Base-by-base conservation (phyloP, 1,140 invertebrate genomes). In the Bactericera cockerelli region DNA sequence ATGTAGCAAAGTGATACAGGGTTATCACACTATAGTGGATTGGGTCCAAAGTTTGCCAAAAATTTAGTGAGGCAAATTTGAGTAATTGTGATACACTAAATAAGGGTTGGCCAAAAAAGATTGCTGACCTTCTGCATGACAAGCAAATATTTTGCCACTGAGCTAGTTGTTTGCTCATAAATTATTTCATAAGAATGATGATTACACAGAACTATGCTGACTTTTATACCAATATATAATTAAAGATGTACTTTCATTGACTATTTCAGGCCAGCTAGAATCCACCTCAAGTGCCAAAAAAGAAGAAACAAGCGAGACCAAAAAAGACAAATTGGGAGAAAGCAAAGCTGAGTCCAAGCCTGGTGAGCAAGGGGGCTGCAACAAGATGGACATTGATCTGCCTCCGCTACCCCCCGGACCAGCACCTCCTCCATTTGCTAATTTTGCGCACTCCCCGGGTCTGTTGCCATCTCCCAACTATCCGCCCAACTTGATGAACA, bases 361-460 rank as follows among this genome's bases (percentile, higher is more conserved):
- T 49, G 22, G 19, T 6, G 42, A 49, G 42, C n/a, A 49, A 16
- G 22, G 22, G 22, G n/a, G n/a, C 8, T 10, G 22, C 42, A 16
- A 49, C 42, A 49, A 19, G 22, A 49, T 49, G 42, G 42, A 49
- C 28, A 31, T 31, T 31, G 42, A 49, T 16, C n/a, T 49, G 22
- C 42, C 42, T 49, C 42, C 42, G 8, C n/a, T 49, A 49, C 42
- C 42, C 8, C 42, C 42, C 8, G 42, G 42, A 49, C 42, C 42
- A 6, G n/a, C 42, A 19, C 42, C 42, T 10, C 42, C 42, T 49
- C 22, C 22, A 16, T 19, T 49, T 49, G n/a, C 42, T 10, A 49
- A 49, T 49, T 16, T 49, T 8, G 8, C 42, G 22, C 6, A n/a
- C 4, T 8, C 22, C n/a, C n/a, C n/a, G 3, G n/a, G n/a, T n/a